A percentile compares a stretch with the other conserved stretches of the same genome.
phyloP scores from a whole-genome alignment of 2,113 vertebrate genomes.

The Anser cygnoides region DNA sequence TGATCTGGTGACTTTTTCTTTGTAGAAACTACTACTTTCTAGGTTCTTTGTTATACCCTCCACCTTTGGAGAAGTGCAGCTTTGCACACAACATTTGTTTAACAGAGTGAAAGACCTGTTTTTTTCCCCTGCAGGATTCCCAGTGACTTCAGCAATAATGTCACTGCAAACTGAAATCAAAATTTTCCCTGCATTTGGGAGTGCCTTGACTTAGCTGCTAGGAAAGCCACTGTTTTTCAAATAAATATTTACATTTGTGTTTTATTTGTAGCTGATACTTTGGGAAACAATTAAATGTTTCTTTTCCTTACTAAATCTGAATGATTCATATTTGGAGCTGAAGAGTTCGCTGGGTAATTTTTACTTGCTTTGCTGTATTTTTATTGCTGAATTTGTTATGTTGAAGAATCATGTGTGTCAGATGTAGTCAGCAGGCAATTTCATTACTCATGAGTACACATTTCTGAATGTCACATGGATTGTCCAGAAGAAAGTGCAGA shows the following conservation, averaged over 20 bases:
- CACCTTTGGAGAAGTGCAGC: background rate
- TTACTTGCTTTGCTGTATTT: constrained; percentile 31
- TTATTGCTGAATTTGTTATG: constrained; percentile 24
- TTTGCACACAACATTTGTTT: background rate
- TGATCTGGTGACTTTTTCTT: background rate
- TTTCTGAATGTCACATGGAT: constrained; percentile 44
- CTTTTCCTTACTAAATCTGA: constrained; percentile 30
- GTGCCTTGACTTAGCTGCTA: constrained; percentile 18
- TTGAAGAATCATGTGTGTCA: constrained; percentile 31
- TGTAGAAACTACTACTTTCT: background rate
- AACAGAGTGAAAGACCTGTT: background rate
- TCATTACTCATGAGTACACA: constrained; percentile 34
- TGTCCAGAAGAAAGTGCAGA: background rate
- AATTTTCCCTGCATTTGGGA: background rate
- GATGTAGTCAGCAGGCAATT: constrained; percentile 26
- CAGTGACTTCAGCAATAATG: background rate
- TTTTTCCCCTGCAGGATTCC: rapidly evolving
- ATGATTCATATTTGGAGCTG: constrained; percentile 11
- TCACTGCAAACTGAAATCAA: background rate
- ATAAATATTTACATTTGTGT: constrained; percentile 49
- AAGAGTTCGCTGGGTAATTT: constrained; percentile 16
- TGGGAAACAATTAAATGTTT: constrained; percentile 22
- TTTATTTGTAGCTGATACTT: background rate
- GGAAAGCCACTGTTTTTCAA: constrained; percentile 43
- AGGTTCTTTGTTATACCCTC: background rate